These are phyloP conservation scores for Margaritifera margaritifera DNA, from an alignment of 2,888 invertebrate genomes.

Conservation along the genomic window DNA sequence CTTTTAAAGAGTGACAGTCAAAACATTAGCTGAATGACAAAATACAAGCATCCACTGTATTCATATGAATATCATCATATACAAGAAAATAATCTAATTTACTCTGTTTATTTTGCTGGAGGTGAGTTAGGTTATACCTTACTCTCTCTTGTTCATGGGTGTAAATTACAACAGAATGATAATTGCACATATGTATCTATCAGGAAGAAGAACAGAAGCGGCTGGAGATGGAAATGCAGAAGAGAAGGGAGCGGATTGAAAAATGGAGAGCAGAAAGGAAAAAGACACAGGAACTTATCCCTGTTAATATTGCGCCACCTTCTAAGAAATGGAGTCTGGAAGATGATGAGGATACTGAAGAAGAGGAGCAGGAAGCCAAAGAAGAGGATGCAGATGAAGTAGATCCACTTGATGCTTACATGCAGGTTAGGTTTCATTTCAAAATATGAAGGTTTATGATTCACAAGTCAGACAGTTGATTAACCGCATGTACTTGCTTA, in stretches of 20 bases:
- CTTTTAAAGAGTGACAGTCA: too few species aligned
- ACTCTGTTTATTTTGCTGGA: too few species aligned
- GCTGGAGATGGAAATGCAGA: constrained; percentile 95
- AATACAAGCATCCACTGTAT: too few species aligned
- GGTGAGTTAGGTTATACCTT: too few species aligned
- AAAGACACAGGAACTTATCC: constrained; percentile 85
- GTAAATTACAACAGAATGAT: too few species aligned
- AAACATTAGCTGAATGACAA: too few species aligned
- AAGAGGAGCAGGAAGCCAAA: constrained; percentile 75
- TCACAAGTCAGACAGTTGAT: too few species aligned
- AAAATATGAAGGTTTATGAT: neutral
- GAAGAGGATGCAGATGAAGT: constrained; percentile 62
- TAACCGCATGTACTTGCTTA: too few species aligned
- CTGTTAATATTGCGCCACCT: constrained; percentile 60
- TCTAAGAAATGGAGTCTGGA: constrained; percentile 94
- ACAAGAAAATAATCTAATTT: too few species aligned
- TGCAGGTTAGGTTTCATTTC: constrained; percentile 79
- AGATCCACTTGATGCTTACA: constrained; percentile 97
- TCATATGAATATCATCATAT: too few species aligned
- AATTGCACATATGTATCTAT: constrained; percentile 2
- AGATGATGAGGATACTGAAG: constrained; percentile 91
- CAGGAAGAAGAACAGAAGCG: constrained; percentile 72
- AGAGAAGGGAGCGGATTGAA: constrained; percentile 94
- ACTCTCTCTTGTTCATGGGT: too few species aligned
- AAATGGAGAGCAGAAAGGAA: constrained; percentile 96